phyloP scores from a whole-genome alignment of 2,888 invertebrate species.

The Norana najaformis region DNA sequence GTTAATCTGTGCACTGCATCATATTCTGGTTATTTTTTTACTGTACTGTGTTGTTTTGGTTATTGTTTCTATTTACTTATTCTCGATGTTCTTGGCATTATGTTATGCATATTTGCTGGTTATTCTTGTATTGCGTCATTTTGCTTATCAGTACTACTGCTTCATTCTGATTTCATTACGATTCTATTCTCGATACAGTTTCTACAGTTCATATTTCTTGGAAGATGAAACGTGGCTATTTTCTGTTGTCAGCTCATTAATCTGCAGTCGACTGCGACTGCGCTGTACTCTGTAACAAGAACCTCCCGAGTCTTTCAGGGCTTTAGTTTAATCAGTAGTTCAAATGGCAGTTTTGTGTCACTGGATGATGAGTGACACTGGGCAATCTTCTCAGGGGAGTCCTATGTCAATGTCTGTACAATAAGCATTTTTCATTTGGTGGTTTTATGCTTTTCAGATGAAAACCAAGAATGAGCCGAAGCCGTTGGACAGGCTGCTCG shows the following conservation, averaged over 20 bases:
- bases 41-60: neutral
- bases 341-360: neutral
- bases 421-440: neutral
- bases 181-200: neutral
- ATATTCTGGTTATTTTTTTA: neutral
- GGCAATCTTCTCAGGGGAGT: neutral
- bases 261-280: neutral
- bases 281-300: neutral
- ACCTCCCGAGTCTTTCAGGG: neutral
- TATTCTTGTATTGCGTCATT: neutral
- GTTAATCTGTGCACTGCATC: neutral
- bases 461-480: neutral
- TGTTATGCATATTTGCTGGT: too few species aligned
- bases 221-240: neutral
- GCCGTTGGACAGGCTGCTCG: neutral
- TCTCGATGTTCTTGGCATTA: too few species aligned
- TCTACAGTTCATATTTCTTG: neutral
- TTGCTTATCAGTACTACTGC: neutral
- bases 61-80: neutral
- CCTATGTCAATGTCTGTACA: neutral
- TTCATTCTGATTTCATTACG: neutral
- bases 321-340: constrained; percentile 5
- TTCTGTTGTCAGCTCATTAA: neutral
- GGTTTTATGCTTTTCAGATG: neutral
- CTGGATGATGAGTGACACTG: neutral